Evolutionary conservation across 37 sponge, comb jelly and placozoan species (phyloP).

Genomic region (Tethya wilhelma): DNA sequence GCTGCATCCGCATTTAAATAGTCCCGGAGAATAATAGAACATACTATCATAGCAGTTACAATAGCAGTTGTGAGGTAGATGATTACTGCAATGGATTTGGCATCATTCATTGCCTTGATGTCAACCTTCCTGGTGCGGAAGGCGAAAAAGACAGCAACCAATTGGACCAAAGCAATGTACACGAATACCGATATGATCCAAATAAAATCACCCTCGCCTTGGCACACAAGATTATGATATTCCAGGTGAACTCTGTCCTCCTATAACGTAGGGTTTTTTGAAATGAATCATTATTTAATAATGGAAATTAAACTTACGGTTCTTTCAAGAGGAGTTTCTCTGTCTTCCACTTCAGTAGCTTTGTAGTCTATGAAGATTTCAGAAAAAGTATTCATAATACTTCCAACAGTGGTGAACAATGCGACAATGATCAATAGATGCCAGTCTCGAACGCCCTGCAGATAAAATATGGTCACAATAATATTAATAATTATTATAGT

Average conservation of each 20-base stretch:
- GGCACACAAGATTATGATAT: slow-evolving; percentile 19
- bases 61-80: slow-evolving; percentile 46
- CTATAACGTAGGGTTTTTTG: no score
- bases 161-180: slow-evolving; percentile 23
- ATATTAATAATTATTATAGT: no score
- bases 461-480: background rate
- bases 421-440: slow-evolving; percentile 26
- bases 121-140: slow-evolving; percentile 57
- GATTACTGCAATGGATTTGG: slow-evolving; percentile 49
- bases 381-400: background rate
- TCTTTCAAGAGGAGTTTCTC: background rate
- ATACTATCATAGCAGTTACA: slow-evolving; percentile 18
- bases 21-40: slow-evolving; percentile 10
- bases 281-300: no score
- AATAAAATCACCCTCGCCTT: background rate
- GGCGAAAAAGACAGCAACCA: slow-evolving; percentile 48
- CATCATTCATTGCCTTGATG: slow-evolving; percentile 57
- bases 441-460: slow-evolving; percentile 34
- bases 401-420: background rate
- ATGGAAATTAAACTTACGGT: no score
- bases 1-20: slow-evolving; percentile 45
- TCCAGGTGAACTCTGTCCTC: no score
- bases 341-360: slow-evolving; percentile 19
- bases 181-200: slow-evolving; percentile 20
- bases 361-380: slow-evolving; percentile 13